These are phyloP conservation scores for Lepidurus packardi DNA, from an alignment of 1,140 invertebrate species.

Conservation along the genomic window DNA sequence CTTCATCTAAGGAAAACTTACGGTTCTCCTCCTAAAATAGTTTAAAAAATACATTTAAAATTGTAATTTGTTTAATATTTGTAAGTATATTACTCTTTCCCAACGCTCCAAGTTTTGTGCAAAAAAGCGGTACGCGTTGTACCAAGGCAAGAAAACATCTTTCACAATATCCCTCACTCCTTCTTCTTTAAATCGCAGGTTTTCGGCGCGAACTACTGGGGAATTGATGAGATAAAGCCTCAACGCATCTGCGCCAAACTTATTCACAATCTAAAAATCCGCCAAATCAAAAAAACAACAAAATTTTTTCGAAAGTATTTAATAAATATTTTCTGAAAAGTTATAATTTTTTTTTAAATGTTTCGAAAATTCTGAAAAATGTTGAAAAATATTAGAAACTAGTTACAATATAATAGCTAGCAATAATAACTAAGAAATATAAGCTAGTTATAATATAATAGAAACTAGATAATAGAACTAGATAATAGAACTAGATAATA, in stretches of 20 bases:
- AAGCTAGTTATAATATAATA: too few species aligned
- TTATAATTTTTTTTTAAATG: too few species aligned
- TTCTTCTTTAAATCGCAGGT: slow-evolving; percentile 93
- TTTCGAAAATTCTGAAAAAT: too few species aligned
- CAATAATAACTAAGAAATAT: too few species aligned
- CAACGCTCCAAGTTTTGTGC: slow-evolving; percentile 85
- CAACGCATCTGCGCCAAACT: slow-evolving; percentile 95
- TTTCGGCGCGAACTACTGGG: slow-evolving; percentile 94
- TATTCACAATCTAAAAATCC: slow-evolving; percentile 61
- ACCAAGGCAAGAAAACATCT: slow-evolving; percentile 98
- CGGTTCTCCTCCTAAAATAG: slow-evolving; percentile 52
- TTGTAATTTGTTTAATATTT: slow-evolving; percentile 46
- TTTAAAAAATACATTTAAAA: slow-evolving; percentile 40
- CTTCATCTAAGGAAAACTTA: slow-evolving; percentile 47
- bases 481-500: too few species aligned
- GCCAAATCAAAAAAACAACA: background rate
- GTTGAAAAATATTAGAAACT: too few species aligned
- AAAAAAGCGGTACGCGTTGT: slow-evolving; percentile 94
- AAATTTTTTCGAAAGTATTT: too few species aligned
- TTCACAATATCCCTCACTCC: slow-evolving; percentile 94
- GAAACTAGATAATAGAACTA: too few species aligned
- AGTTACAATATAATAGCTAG: too few species aligned
- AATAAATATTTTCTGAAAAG: too few species aligned
- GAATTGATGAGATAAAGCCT: slow-evolving; percentile 96
- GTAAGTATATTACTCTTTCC: slow-evolving; percentile 54